Conservation (phyloP, 2,797 vertebrate species). For the Loris lydekkerianus region DNA sequence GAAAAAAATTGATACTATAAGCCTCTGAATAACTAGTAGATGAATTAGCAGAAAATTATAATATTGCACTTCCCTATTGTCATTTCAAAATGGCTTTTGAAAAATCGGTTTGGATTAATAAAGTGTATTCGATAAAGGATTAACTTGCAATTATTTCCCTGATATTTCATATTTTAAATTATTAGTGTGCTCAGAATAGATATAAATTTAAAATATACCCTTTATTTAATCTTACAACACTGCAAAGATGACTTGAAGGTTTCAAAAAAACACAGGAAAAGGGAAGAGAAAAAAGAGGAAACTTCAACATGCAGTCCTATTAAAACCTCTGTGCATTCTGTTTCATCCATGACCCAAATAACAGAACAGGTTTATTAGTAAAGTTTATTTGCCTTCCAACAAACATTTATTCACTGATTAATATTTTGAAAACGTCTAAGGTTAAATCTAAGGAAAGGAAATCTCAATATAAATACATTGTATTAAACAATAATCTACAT, state of each 20-base stretch:
- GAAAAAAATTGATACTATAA: conserved; percentile 62
- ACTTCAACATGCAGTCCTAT: conserved; percentile 46
- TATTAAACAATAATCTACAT: conserved; percentile 38
- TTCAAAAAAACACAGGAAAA: conserved; percentile 75
- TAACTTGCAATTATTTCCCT: conserved; percentile 79
- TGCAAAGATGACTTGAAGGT: conserved; percentile 63
- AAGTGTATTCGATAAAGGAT: conserved; percentile 78
- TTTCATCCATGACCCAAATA: conserved; percentile 66
- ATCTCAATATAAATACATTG: neutral
- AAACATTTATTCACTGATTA: conserved; percentile 64
- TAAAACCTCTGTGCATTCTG: neutral
- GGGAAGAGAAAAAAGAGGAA: conserved; percentile 54
- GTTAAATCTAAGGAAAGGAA: conserved; percentile 61
- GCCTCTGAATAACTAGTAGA: conserved; percentile 55
- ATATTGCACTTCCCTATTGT: conserved; percentile 79
- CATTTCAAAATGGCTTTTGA: conserved; percentile 79
- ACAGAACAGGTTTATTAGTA: conserved; percentile 53
- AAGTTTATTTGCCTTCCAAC: conserved; percentile 49
- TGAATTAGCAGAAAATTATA: conserved; percentile 83
- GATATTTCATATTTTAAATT: conserved; percentile 79
- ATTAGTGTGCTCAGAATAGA: conserved; percentile 29
- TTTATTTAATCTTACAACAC: conserved; percentile 62
- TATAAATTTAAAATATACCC: conserved; percentile 77
- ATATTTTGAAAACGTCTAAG: conserved; percentile 72
- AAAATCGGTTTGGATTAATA: conserved; percentile 76